Evolutionary conservation across 2,888 invertebrate genomes (phyloP).

Genomic region (Nemoura dubitans): DNA sequence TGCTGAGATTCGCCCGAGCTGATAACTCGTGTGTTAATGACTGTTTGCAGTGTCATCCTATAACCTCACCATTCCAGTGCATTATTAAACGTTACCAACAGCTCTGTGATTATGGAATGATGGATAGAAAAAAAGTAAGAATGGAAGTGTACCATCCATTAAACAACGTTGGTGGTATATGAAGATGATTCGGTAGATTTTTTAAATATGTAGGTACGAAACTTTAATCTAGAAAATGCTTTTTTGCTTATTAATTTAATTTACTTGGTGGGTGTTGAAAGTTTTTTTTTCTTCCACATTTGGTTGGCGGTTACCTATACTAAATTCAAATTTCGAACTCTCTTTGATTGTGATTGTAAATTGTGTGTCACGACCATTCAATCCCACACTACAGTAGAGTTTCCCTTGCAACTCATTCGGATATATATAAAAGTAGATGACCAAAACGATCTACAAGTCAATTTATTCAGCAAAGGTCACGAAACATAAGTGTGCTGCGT

Average conservation of each 20-base stretch:
- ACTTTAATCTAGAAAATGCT: background rate
- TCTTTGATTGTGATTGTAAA: no score
- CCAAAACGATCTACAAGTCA: background rate
- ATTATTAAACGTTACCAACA: conserved; percentile 15
- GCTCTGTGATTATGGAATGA: conserved; percentile 44
- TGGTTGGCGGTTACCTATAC: no score
- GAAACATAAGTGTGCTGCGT: background rate
- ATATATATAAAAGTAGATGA: no score
- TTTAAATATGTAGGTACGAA: background rate
- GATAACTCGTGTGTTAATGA: conserved; percentile 45
- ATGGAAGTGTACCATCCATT: background rate
- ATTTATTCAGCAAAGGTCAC: background rate
- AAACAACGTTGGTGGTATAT: conserved; percentile 24
- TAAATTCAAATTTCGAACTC: no score
- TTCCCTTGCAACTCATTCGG: no score
- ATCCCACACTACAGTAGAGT: no score
- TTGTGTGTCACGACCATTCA: no score
- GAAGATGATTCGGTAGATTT: conserved; percentile 19
- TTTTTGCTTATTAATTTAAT: background rate
- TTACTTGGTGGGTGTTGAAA: background rate
- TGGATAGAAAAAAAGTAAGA: conserved; percentile 32
- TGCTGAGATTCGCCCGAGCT: conserved; percentile 25
- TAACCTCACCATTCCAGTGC: conserved; percentile 32
- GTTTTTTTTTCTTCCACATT: no score
- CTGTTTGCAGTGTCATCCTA: conserved; percentile 47